Base-by-base conservation (phyloP, 2,113 vertebrate species). In the Neotoma lepida region DNA sequence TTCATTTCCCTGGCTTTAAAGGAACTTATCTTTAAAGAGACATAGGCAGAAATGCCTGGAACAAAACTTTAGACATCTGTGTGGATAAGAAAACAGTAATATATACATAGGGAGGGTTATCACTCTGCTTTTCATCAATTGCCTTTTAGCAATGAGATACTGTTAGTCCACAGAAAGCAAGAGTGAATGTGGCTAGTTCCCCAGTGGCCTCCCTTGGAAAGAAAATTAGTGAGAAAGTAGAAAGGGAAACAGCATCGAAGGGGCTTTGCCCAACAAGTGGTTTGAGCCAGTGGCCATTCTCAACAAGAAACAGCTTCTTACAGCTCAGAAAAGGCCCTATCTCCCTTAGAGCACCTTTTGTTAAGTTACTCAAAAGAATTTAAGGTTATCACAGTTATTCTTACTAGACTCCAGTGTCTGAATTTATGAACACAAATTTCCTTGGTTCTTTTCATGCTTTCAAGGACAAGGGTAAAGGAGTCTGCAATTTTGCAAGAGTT, bases 1-100 rank as follows among this genome's bases (percentile, higher is more conserved):
- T 94, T 81, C 35, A 80, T 96, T 90, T 93, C 35, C 58, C 5
- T 76, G 80, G 33, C 80, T 94, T 94, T 82, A 80, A 95, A 94
- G 86, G 14, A 95, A 84, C 24, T 68, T 86, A 91, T 94, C 71
- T 96, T 80, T 94, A 71, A 39, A 81, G 61, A 88, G 33, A 39
- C 28, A 74, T 44, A 41, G 20, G 61, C 76, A 89, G 46, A 95
- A 94, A 88, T 86, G 17, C 54, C 58, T 66, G 63, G 63, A 90
- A 92, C 39, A 90, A 96, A 96, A 96, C 14, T 1, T 33, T 78
- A 3, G 49, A 61, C 58, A 51, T 93, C n/a, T 54, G 6, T 39
- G 33, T 64, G 22, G 66, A 63, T 77, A 58, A 22, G 68, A 94
- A 90, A 86, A 24, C 76, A 70, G 22, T 68, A 70, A 73, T 20